phyloP scores from a whole-genome alignment of 2,888 invertebrate species.

The Lepidochrysops patricia region DNA sequence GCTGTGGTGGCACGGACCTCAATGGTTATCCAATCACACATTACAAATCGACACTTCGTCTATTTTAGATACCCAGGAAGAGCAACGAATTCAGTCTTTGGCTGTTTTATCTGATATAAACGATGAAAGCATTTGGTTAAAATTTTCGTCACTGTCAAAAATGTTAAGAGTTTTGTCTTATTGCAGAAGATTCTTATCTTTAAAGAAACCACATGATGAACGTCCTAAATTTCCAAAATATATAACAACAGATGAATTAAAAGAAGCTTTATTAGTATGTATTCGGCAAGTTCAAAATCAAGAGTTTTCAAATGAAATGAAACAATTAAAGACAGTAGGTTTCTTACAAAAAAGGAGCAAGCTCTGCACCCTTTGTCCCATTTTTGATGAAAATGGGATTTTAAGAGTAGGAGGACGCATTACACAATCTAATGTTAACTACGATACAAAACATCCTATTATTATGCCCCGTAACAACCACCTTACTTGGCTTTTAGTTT shows the following conservation, averaged over 20 bases:
- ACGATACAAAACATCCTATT: conserved; percentile 19
- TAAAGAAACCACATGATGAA: background rate
- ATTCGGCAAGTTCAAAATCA: background rate
- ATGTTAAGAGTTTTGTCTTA: no score
- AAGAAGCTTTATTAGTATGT: conserved; percentile 2
- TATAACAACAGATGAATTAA: background rate
- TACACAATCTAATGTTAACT: background rate
- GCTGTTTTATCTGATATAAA: no score
- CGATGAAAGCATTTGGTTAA: no score
- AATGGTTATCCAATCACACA: conserved; percentile 16
- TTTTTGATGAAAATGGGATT: conserved; percentile 9
- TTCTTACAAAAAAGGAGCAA: background rate
- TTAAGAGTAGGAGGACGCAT: conserved; percentile 5
- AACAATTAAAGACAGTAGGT: conserved; percentile 9
- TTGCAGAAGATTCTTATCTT: no score
- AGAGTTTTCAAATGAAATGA: background rate
- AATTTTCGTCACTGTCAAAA: no score
- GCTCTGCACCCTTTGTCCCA: conserved; percentile 9
- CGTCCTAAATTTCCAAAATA: background rate
- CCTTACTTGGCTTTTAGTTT: conserved; percentile 18
- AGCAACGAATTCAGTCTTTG: no score
- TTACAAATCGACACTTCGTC: no score
- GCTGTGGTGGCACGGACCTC: conserved; percentile 24
- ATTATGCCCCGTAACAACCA: conserved; percentile 17
- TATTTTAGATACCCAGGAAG: no score